Base-by-base conservation (phyloP, 2,113 vertebrate genomes). In the Hassar affinis region DNA sequence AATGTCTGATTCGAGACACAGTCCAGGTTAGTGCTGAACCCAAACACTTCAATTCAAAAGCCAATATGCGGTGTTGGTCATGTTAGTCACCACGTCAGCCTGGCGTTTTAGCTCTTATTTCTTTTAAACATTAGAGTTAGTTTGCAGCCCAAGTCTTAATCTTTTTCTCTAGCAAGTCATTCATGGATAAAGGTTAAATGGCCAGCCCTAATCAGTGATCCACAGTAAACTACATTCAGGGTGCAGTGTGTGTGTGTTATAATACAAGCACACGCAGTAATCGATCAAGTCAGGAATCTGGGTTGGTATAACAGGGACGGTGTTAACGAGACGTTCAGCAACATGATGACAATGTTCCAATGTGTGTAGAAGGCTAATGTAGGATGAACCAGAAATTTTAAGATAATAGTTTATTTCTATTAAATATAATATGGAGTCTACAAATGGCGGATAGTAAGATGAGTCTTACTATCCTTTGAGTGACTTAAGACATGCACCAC, bases 291-390 rank as follows among this genome's bases (percentile, higher is more conserved):
- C 64, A 42, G 35, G 64, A 68, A 38, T 22, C 17, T 69, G 66
- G 33, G 33, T 15, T 72, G 47, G 14, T 72, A 30, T 30, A 30
- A 74, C 9, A 0, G n/a, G 51, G 71, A n/a, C 7, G 18, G 17
- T 75, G 17, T 52, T 33, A 75, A 25, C 45, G 51, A 49, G n/a
- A n/a, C n/a, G 71, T 74, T 74, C 51, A 74, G n/a, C 45, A 74
- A 74, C n/a, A 74, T 74, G n/a, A 30, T 25, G 47, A 75, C 15
- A 30, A 75, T 30, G n/a, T 18, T 52, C 27, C 7, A 51, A 51
- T 9, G 4, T 71, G 68, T 71, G 12, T 25, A 47, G 22, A 25
- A 45, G 22, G 68, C 38, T 25, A 71, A 71, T 15, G 35, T 10
- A 66, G 33, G 30, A 20, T 66, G 6, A 7, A 35, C 17, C 33